Percentiles rank a stretch among this genome's conserved stretches.
phyloP scores from a whole-genome alignment of 2,888 invertebrate species.

The Clitarchus hookeri region DNA sequence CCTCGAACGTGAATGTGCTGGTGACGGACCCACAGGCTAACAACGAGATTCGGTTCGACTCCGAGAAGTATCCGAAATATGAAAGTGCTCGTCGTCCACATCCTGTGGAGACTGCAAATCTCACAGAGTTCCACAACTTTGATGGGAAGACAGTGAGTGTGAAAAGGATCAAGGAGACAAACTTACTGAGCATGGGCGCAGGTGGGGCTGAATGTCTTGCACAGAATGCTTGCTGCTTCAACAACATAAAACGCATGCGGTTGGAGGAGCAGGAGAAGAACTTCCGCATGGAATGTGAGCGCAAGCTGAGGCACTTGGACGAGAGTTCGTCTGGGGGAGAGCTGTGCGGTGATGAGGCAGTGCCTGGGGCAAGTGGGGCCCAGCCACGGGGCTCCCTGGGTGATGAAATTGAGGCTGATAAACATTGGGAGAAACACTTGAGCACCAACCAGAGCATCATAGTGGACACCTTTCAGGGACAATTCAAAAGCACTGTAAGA shows the following conservation, averaged over 20 bases:
- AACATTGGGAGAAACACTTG: constrained; percentile 62
- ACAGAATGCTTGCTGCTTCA: constrained; percentile 38
- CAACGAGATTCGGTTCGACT: constrained; percentile 60
- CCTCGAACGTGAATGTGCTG: constrained; percentile 62
- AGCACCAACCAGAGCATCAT: constrained; percentile 62
- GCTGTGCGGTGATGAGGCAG: constrained; percentile 11
- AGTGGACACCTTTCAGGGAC: constrained; percentile 67
- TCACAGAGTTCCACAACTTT: constrained; percentile 55
- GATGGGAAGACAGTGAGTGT: constrained; percentile 54
- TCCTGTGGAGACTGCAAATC: constrained; percentile 54
- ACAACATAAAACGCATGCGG: constrained; percentile 54
- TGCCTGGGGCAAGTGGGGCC: constrained; percentile 27
- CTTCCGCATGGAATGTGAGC: constrained; percentile 46
- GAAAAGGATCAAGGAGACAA: constrained; percentile 59
- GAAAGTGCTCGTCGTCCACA: constrained; percentile 54
- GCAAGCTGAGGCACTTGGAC: constrained; percentile 42
- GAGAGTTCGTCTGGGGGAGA: constrained; percentile 42
- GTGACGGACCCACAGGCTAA: constrained; percentile 54
- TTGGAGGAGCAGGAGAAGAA: constrained; percentile 54
- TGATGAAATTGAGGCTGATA: constrained; percentile 56
- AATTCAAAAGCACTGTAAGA: constrained; percentile 66
- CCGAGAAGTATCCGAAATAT: constrained; percentile 61
- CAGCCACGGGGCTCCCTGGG: constrained; percentile 23
- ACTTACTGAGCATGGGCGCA: constrained; percentile 47
- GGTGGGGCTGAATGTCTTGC: constrained; percentile 23